Base-by-base conservation (phyloP, 2,888 invertebrate genomes). In the Clivina fossor region DNA sequence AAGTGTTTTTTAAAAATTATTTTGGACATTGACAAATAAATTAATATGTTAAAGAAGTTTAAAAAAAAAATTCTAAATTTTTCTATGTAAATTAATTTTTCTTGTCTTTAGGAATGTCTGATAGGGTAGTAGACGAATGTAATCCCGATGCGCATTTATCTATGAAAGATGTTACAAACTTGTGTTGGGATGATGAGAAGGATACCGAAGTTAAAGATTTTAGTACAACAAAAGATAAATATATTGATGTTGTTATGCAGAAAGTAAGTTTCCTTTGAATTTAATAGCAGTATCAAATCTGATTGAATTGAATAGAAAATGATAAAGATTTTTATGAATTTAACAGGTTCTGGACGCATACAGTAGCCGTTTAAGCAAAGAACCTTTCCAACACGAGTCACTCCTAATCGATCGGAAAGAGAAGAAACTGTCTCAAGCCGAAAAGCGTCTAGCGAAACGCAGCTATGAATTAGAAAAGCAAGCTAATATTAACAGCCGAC, bases 61-160 rank as follows among this genome's bases (percentile, higher is more conserved):
- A n/a, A n/a, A n/a, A n/a, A n/a, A n/a, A n/a, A n/a, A n/a, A n/a
- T n/a, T n/a, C n/a, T n/a, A n/a, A n/a, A n/a, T n/a, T n/a, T n/a
- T n/a, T n/a, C n/a, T n/a, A n/a, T n/a, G n/a, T n/a, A n/a, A n/a
- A n/a, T n/a, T n/a, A n/a, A 30, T 30, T 9, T n/a, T 37, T 18
- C 19, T 16, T 20, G 15, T 13, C 18, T 66, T 40, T 47, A 74
- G 74, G 74, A 56, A 95, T 98, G 90, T 91, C 97, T 0, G 96
- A 98, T 74, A 82, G 98, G 11, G 96, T 99, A 3, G 96, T 99
- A 0, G 98, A 99, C 75, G 98, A 99, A 71, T 90, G 96, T 68
- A 95, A 97, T 73, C 96, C 97, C 0, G 95, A 98, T 69, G 94
- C 95, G 1, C 92, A 92, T 71, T 77, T 93, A 22, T 90, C 90